phyloP scores from a whole-genome alignment of 1,140 invertebrate species.

The Belonocnema kinseyi region DNA sequence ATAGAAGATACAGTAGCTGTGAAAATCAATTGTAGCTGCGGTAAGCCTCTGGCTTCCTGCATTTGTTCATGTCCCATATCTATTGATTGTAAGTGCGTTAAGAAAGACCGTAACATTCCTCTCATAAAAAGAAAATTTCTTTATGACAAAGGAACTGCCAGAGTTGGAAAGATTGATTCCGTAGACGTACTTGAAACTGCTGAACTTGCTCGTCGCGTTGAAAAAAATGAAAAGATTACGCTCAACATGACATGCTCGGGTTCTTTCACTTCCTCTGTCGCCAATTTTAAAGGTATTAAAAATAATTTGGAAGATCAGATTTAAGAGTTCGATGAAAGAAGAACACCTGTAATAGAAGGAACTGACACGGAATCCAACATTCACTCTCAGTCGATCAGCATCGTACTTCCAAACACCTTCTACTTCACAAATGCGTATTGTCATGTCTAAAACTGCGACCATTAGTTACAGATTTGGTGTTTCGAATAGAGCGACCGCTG shows the following conservation, averaged over 20 bases:
- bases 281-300: background rate
- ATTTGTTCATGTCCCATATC: background rate
- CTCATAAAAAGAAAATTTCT: background rate
- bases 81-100: background rate
- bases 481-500: slow-evolving; percentile 41
- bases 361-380: background rate
- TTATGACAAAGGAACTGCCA: background rate
- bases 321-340: background rate
- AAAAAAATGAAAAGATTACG: background rate
- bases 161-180: background rate
- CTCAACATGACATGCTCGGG: background rate
- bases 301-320: background rate
- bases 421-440: slow-evolving; percentile 41
- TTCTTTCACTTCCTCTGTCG: background rate
- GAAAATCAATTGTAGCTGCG: background rate
- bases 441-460: slow-evolving; percentile 39
- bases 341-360: background rate
- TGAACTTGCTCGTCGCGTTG: background rate
- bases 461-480: slow-evolving; percentile 39
- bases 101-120: background rate
- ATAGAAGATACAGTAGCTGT: background rate
- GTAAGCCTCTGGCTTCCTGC: background rate
- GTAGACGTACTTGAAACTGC: background rate
- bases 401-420: slow-evolving; percentile 6
- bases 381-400: background rate